Percentiles rank a stretch among this genome's conserved stretches.
Evolutionary conservation across 37 sponge, comb jelly and placozoan genomes (phyloP).

Genomic region (Hormiphora californensis): DNA sequence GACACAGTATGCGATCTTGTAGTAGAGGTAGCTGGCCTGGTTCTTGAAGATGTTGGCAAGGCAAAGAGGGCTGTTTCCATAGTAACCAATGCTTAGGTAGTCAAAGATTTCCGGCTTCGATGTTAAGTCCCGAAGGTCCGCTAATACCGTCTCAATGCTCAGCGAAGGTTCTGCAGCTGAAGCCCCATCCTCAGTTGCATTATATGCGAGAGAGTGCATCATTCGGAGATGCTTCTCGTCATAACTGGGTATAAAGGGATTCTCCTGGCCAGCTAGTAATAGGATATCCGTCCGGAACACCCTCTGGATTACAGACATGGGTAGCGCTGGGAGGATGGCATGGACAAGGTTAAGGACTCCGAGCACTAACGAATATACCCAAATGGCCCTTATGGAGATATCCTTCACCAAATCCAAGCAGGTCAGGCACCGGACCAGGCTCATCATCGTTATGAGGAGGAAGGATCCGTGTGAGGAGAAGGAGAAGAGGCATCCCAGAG

Average conservation of each 20-base stretch:
- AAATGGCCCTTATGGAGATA: neutral
- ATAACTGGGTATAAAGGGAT: conserved; percentile 11
- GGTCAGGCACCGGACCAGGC: neutral
- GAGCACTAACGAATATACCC: neutral
- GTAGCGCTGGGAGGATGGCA: neutral
- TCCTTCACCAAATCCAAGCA: neutral
- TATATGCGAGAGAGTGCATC: neutral
- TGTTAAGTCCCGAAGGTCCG: neutral
- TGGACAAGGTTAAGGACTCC: neutral
- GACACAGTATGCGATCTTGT: neutral
- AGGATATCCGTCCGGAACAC: neutral
- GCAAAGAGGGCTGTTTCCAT: neutral
- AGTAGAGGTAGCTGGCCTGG: neutral
- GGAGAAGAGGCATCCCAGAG: neutral
- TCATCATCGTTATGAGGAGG: neutral
- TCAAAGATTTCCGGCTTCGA: neutral
- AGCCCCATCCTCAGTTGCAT: no score
- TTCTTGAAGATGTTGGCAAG: conserved; percentile 3
- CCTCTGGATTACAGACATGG: neutral
- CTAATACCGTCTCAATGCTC: neutral
- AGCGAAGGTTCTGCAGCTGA: no score
- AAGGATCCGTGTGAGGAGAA: neutral
- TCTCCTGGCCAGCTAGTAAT: neutral
- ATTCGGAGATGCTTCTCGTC: neutral
- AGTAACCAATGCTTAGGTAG: neutral